phyloP scores from a whole-genome alignment of 2,113 vertebrate genomes.

The Hemiscyllium ocellatum region DNA sequence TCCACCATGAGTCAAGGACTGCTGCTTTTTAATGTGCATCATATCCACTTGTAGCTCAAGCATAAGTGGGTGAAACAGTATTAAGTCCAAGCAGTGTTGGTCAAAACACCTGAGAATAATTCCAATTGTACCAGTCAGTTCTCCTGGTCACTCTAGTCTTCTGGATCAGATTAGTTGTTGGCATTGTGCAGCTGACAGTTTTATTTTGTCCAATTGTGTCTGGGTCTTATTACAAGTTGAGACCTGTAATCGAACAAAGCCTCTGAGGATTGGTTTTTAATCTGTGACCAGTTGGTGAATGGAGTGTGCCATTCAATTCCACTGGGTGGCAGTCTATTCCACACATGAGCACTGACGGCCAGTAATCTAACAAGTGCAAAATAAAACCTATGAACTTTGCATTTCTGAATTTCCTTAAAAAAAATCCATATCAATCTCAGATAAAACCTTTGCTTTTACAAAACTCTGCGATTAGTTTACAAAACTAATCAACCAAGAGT shows the following conservation, averaged over 20 bases:
- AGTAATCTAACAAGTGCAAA: too few species aligned
- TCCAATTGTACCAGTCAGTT: not conserved
- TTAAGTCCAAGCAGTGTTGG: not conserved
- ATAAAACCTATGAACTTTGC: not conserved
- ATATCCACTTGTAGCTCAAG: not conserved
- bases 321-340: slow-evolving; percentile 24
- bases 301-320: not conserved
- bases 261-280: not conserved
- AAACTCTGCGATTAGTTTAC: not conserved
- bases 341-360: not conserved
- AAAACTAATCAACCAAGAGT: not conserved
- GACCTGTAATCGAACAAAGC: not conserved
- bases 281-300: not conserved
- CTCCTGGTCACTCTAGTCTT: not conserved
- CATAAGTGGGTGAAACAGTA: not conserved
- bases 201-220: not conserved
- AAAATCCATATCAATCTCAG: not conserved
- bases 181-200: not conserved
- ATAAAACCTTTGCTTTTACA: not conserved
- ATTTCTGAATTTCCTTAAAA: not conserved
- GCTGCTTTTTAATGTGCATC: not conserved
- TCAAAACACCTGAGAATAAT: not conserved
- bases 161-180: not conserved
- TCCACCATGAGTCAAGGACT: not conserved
- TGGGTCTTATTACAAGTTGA: not conserved